Evolutionary conservation across 1,140 invertebrate species (phyloP), one percentile per base, ranked within the genome.

Genomic region (Halotydeus destructor): DNA sequence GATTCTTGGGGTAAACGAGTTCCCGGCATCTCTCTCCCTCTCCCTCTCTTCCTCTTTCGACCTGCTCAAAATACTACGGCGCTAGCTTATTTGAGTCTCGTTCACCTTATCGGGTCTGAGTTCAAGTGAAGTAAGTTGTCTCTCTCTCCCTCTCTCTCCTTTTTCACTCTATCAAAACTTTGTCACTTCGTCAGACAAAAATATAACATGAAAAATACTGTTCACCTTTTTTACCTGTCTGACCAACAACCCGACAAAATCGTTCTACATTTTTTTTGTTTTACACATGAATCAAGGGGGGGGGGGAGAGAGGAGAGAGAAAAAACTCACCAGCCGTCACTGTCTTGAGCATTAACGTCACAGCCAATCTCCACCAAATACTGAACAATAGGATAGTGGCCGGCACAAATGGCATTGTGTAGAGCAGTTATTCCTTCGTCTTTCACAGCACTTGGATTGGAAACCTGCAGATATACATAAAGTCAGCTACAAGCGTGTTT

Each of bases 381-480:
- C 64, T 84, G 84, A 49, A 98, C 89, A 55, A 98, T 96, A 55
- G 97, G 88, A 53, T 91, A 74, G 61, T 98, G 91, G 19, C 91
- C 89, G 3, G 94, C 93, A 65, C 93, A 98, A 54, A 98, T 97
- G 50, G 93, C 91, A 64, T 99, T 98, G 61, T 99, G 94, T 35
- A 99, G 67, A 24, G 94, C 93, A 2, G 94, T 99, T 50, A 98
- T 97, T 5, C 62, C 93, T 75, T 74, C 96, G 72, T 73, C 89
- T 62, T 96, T 97, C 14, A 86, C 79, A n/a, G 82, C 79, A 60
- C 84, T 91, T 19, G 85, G 82, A 69, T 94, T 70, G 59, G 59
- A 55, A 40, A 72, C 67, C 65, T 68, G 48, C 11, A 41, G 47
- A 43, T 16, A 28, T 31, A 19, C 37, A 27, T n/a, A 30, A 30